Evolutionary conservation across 2,888 invertebrate species (phyloP), one percentile per base, ranked within the genome.

Genomic region (Ochropleura plecta): DNA sequence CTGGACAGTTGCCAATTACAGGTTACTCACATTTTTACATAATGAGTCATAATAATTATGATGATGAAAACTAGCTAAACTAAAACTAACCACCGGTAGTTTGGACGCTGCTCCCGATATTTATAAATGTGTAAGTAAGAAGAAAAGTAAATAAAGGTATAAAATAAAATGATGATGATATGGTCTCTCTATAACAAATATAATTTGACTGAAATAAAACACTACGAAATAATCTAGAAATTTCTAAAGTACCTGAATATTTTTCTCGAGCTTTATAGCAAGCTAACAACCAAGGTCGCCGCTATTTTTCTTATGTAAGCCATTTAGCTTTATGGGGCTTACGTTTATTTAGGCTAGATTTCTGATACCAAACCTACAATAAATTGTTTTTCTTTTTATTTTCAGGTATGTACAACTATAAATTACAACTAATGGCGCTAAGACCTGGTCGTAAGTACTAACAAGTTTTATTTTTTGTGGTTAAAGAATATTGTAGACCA

Each of bases 381-480:
- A 70, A 73, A 64, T 55, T 60, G 30, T 62, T 49, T 62, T 72
- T 30, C n/a, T 48, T 74, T 69, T 81, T 70, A 60, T 75, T 81
- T 81, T 67, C 86, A 85, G 86, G 86, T 85, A 85, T 70, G 72
- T 57, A 49, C n/a, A 42, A 10, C 20, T 59, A 65, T 76, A 81
- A 69, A 72, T 66, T 69, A 20, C 20, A 12, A 8, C 12, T 53
- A 66, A 76, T 69, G 51, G 72, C 5, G 40, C 10, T 49, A 14
- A 42, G 6, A 18, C 9, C 14, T 59, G n/a, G 4, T 18, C 20
- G 78, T 81, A 69, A 71, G 81, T 81, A 76, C 55, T 48, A 63
- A 66, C 16, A 10, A 7, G 18, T 42, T 53, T 57, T 66, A 57
- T 51, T 63, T 67, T 78, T 67, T 72, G 53, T 64, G 7, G 63